Evolutionary conservation across 1,140 invertebrate genomes (phyloP).

Genomic region (Dendroctonus valens): DNA sequence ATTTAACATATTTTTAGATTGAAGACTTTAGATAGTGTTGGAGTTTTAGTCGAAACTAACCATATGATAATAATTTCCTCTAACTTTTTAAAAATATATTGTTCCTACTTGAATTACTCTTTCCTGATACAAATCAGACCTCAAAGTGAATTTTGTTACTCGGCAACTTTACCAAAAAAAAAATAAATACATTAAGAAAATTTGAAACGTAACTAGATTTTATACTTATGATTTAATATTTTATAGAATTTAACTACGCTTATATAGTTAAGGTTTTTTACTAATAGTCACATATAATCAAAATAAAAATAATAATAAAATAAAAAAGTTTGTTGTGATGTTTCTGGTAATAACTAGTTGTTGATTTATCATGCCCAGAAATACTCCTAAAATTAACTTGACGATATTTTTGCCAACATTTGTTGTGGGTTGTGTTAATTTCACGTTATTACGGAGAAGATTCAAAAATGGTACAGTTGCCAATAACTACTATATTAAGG

Average conservation of each 20-base stretch:
- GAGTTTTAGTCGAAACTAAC: neutral
- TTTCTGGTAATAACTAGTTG: no score
- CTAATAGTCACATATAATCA: neutral
- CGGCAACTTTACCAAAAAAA: neutral
- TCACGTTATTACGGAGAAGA: no score
- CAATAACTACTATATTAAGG: constrained; percentile 17
- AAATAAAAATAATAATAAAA: neutral
- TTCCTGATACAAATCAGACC: constrained; percentile 4
- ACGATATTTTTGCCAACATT: no score
- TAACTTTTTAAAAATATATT: neutral
- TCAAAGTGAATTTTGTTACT: neutral
- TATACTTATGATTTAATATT: neutral
- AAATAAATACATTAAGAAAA: neutral
- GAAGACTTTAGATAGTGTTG: neutral
- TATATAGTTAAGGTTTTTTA: neutral
- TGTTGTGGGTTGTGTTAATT: no score
- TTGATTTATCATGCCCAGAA: no score
- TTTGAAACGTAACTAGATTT: neutral
- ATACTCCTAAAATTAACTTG: no score
- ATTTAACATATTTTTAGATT: constrained; percentile 8
- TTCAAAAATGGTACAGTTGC: constrained; percentile 23
- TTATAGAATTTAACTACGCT: neutral
- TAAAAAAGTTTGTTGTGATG: neutral
- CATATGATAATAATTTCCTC: neutral
- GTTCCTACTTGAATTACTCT: constrained; percentile 8